phyloP scores from a whole-genome alignment of 1,140 invertebrate genomes.

The Eurosta solidaginis region DNA sequence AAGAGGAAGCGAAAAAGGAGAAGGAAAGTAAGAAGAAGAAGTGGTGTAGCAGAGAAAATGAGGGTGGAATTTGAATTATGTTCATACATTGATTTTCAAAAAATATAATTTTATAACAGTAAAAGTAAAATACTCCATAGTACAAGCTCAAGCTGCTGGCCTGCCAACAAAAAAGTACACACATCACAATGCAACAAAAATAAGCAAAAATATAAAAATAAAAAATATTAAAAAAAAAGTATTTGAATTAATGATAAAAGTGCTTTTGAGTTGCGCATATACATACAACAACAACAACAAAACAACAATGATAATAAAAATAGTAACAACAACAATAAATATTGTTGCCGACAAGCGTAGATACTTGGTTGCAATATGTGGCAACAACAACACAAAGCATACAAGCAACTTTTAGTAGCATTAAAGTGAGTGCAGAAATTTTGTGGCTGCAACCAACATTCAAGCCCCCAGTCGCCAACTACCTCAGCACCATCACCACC shows the following conservation, averaged over 20 bases:
- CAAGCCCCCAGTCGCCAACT: not conserved
- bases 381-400: not conserved
- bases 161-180: not conserved
- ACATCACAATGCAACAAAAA: not conserved
- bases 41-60: too few species aligned
- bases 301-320: not conserved
- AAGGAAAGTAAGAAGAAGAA: too few species aligned
- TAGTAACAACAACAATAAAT: not conserved
- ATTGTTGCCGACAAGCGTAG: not conserved
- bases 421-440: constrained; percentile 22
- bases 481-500: not conserved
- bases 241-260: constrained; percentile 8
- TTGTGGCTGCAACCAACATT: not conserved
- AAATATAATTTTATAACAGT: too few species aligned
- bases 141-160: not conserved
- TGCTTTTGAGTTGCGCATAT: constrained; percentile 1
- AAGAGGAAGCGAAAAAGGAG: too few species aligned
- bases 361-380: too few species aligned
- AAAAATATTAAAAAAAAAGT: not conserved
- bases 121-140: not conserved
- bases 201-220: not conserved
- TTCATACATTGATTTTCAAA: too few species aligned
- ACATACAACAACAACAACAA: constrained; percentile 4
- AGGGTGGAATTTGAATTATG: too few species aligned
- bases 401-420: not conserved